Conservation (phyloP, 2,113 vertebrate species). For the Polyodon spathula region DNA sequence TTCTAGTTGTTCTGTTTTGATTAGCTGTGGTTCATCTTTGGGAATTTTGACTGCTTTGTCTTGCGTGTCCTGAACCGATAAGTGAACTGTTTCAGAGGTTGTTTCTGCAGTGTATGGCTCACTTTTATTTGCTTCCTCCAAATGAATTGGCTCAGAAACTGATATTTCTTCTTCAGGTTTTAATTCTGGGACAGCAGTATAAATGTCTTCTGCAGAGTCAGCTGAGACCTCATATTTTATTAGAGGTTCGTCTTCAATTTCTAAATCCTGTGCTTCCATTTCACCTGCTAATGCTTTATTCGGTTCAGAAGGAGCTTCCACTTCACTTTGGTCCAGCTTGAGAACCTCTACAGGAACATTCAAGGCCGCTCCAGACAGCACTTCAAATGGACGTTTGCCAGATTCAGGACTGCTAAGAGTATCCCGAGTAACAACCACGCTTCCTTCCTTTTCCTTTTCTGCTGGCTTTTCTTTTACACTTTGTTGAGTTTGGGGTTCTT, state of each 20-base stretch:
- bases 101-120: no score
- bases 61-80: constrained; percentile 3
- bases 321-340: background rate
- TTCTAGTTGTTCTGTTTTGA: background rate
- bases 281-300: constrained; percentile 19
- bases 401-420: background rate
- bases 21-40: background rate
- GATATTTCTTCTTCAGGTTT: background rate
- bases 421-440: background rate
- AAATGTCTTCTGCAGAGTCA: constrained; percentile 8
- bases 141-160: no score
- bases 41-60: background rate
- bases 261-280: constrained; percentile 13
- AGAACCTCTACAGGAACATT: background rate
- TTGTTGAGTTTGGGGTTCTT: constrained; percentile 6
- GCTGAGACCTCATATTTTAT: background rate
- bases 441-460: constrained; percentile 12
- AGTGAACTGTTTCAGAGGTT: constrained; percentile 20
- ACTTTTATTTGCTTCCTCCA: no score
- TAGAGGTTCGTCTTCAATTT: constrained; percentile 3
- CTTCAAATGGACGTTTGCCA: background rate
- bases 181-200: background rate
- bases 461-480: constrained; percentile 14
- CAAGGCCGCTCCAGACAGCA: no score
- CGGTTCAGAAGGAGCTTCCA: no score